phyloP scores from a whole-genome alignment of 2,113 vertebrate genomes.

The Vimba vimba region DNA sequence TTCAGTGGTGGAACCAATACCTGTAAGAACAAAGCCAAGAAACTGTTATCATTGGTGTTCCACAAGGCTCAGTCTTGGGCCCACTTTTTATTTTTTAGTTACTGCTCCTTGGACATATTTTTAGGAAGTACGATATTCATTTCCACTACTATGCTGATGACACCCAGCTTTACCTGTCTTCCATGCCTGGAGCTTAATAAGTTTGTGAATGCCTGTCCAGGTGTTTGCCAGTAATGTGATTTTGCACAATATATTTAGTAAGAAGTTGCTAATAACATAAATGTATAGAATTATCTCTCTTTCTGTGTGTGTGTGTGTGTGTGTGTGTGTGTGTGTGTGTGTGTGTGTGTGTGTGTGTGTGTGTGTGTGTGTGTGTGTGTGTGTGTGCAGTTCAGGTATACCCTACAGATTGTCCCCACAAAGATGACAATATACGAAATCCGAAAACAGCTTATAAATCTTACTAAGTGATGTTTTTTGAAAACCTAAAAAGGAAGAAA shows the following conservation, averaged over 20 bases:
- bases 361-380: neutral
- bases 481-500: too few species aligned
- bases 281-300: neutral
- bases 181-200: neutral
- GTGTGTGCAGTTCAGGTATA: too few species aligned
- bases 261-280: neutral
- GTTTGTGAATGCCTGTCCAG: neutral
- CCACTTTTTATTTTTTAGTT: too few species aligned
- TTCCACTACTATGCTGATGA: too few species aligned
- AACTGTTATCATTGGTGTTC: neutral
- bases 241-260: neutral
- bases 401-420: too few species aligned
- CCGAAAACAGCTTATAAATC: too few species aligned
- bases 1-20: neutral
- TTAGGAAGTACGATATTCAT: too few species aligned
- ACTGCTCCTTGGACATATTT: too few species aligned
- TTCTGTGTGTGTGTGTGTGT: neutral
- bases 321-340: neutral
- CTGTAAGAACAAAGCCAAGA: neutral
- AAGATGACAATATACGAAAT: too few species aligned
- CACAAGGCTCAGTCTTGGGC: too few species aligned
- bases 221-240: neutral
- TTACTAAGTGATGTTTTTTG: too few species aligned
- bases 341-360: neutral
- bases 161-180: too few species aligned